Evolutionary conservation across 2,113 vertebrate genomes (phyloP).

Genomic region (Psittacula cyanocephala): DNA sequence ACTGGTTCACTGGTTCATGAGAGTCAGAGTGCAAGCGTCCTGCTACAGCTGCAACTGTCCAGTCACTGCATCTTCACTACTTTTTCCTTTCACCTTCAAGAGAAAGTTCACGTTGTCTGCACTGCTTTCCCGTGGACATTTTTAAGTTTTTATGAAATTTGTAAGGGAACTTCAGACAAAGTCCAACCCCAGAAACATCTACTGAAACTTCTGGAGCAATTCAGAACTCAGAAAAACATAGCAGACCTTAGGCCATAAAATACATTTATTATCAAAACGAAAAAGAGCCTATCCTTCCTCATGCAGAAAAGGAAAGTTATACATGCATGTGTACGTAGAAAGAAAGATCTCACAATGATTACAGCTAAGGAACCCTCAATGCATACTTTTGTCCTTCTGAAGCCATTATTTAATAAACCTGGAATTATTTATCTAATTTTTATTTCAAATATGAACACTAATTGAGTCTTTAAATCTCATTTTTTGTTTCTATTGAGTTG

Average conservation of each 20-base stretch:
- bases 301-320: neutral
- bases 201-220: neutral
- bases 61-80: neutral
- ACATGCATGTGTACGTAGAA: neutral
- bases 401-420: neutral
- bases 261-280: neutral
- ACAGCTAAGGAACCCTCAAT: neutral
- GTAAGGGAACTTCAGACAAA: neutral
- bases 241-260: neutral
- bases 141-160: neutral
- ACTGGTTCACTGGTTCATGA: neutral
- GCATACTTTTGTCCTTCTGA: neutral
- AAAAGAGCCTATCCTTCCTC: neutral
- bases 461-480: neutral
- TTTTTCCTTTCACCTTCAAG: neutral
- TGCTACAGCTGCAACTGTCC: neutral
- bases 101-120: neutral
- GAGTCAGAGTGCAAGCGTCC: neutral
- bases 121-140: neutral
- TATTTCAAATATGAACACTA: neutral
- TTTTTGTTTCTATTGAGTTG: constrained; percentile 11
- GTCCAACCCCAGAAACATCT: neutral
- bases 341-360: neutral
- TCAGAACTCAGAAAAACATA: neutral
- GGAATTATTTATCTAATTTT: neutral